A percentile compares a stretch with the other conserved stretches of the same genome.
Evolutionary conservation across 1,140 invertebrate species (phyloP).

Genomic region (Eciton burchellii): DNA sequence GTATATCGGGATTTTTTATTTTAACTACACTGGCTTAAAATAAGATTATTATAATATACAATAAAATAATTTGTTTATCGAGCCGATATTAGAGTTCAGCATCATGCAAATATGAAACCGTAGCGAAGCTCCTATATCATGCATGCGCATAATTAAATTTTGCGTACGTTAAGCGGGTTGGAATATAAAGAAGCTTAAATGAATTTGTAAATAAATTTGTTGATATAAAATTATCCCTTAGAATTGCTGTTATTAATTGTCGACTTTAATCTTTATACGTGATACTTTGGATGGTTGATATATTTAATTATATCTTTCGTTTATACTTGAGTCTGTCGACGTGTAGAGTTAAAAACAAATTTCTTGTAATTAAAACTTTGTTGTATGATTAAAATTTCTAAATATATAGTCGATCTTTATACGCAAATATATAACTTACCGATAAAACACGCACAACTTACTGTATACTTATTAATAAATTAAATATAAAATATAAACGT

Average conservation of each 20-base stretch:
- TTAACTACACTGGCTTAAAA: constrained; percentile 15
- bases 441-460: too few relatives aligned
- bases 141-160: constrained; percentile 1
- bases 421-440: background rate
- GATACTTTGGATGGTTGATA: too few relatives aligned
- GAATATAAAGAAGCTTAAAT: background rate
- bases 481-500: background rate
- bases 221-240: too few relatives aligned
- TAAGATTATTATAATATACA: background rate
- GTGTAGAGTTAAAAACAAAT: background rate
- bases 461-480: background rate
- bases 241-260: background rate
- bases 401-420: background rate
- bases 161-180: background rate
- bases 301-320: constrained; percentile 6
- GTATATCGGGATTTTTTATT: too few relatives aligned
- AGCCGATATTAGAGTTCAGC: background rate
- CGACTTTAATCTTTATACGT: constrained; percentile 10
- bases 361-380: background rate
- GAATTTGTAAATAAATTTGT: too few relatives aligned
- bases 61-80: background rate
- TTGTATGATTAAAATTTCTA: background rate
- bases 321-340: background rate
- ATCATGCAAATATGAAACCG: background rate
- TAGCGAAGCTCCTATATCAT: background rate